A percentile compares a stretch with the other conserved stretches of the same genome.
Evolutionary conservation across 2,797 vertebrate genomes (phyloP).

Genomic region (Acomys russatus): DNA sequence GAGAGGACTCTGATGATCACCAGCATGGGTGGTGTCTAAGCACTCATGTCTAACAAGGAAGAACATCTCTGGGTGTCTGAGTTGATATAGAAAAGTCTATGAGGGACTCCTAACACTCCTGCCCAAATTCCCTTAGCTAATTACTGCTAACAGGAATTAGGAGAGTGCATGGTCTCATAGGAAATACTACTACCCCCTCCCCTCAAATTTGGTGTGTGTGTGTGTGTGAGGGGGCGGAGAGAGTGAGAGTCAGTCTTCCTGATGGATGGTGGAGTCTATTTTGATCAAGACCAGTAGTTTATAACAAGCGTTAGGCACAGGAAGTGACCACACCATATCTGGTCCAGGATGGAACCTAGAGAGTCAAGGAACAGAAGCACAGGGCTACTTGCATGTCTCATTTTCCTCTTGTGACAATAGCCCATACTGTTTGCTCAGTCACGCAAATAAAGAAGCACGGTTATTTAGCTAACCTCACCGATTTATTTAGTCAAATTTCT

Average conservation of each 20-base stretch:
- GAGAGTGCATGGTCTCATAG: conserved; percentile 60
- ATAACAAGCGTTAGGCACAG: background rate
- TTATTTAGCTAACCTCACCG: background rate
- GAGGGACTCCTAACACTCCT: background rate
- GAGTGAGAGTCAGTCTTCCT: background rate
- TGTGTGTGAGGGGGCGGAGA: background rate
- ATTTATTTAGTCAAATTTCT: conserved; percentile 17
- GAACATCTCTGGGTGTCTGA: background rate
- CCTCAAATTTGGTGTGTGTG: background rate
- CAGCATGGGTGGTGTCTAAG: background rate
- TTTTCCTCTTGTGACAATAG: background rate
- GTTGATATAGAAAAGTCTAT: background rate
- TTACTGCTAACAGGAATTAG: conserved; percentile 71
- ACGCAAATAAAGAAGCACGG: background rate
- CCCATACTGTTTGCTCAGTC: background rate
- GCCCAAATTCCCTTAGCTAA: conserved; percentile 58
- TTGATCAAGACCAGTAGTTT: background rate
- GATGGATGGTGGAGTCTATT: background rate
- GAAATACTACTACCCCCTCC: conserved; percentile 15
- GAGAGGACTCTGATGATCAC: background rate
- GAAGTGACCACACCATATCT: background rate
- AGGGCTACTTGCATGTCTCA: background rate
- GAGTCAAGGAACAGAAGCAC: background rate
- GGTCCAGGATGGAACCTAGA: background rate
- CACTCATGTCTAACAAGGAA: background rate